phyloP scores from a whole-genome alignment of 35 echinoderm and acorn worm genomes.

The Stichopus chloronotus region DNA sequence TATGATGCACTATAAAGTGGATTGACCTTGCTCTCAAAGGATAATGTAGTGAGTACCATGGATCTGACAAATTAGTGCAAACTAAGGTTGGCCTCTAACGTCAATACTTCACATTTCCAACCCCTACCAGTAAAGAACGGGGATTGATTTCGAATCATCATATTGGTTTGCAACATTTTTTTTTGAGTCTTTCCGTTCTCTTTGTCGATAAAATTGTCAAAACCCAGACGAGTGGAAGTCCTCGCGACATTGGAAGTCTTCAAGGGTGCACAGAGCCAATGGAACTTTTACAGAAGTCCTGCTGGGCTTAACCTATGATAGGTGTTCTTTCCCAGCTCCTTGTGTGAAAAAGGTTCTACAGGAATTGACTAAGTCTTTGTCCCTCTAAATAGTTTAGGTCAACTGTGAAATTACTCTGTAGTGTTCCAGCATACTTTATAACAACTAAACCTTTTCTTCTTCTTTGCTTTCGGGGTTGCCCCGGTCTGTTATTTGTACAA shows the following conservation, averaged over 20 bases:
- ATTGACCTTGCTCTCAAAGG: too few relatives aligned
- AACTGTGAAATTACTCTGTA: background rate
- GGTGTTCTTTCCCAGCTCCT: background rate
- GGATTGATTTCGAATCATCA: too few relatives aligned
- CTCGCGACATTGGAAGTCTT: background rate
- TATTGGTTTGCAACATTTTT: too few relatives aligned
- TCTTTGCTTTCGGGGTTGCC: background rate
- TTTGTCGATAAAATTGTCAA: background rate
- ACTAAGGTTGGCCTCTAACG: too few relatives aligned
- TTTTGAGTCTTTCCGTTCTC: too few relatives aligned
- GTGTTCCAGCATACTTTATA: background rate
- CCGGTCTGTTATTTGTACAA: too few relatives aligned
- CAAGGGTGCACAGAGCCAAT: background rate
- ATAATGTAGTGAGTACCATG: too few relatives aligned
- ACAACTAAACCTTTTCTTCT: background rate
- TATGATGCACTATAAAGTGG: too few relatives aligned
- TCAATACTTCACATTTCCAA: too few relatives aligned
- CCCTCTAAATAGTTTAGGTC: background rate
- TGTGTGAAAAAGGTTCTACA: background rate
- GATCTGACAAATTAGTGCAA: too few relatives aligned
- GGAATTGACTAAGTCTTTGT: background rate
- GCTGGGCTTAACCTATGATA: background rate
- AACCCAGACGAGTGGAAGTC: background rate
- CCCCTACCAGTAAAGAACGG: too few relatives aligned
- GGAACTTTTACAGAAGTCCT: background rate